Percentiles rank a stretch among this genome's conserved stretches.
phyloP scores from a whole-genome alignment of 1,140 invertebrate species.

The Leptopilina boulardi region DNA sequence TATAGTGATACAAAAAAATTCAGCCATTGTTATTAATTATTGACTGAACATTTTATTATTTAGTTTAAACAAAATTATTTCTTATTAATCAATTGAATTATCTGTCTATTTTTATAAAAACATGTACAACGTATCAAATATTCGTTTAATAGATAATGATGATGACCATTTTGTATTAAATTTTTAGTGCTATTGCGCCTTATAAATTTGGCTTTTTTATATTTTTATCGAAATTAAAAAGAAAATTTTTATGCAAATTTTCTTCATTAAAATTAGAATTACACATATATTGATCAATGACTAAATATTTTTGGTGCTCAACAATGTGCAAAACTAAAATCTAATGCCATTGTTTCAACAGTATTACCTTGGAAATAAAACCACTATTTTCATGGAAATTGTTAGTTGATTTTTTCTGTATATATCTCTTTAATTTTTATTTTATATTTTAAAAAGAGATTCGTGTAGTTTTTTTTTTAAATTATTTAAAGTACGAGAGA shows the following conservation, averaged over 20 bases:
- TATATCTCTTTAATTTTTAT: neutral
- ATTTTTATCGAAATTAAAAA: neutral
- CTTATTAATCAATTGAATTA: neutral
- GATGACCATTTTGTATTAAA: conserved; percentile 22
- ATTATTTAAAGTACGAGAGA: neutral
- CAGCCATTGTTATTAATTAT: conserved; percentile 1
- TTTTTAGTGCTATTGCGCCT: neutral
- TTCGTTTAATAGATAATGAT: neutral
- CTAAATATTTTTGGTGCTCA: conserved; percentile 39
- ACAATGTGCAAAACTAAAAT: conserved; percentile 36
- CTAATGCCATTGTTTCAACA: conserved; percentile 48
- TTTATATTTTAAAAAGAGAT: neutral
- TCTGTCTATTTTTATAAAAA: neutral
- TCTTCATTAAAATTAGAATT: neutral
- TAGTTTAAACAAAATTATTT: neutral
- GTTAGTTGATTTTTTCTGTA: neutral
- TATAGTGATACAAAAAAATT: too few species aligned
- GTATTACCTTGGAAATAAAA: conserved; percentile 51
- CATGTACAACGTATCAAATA: neutral
- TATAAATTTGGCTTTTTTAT: too few species aligned
- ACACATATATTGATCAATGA: neutral
- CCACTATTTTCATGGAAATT: neutral
- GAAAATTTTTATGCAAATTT: neutral
- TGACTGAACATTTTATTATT: neutral
- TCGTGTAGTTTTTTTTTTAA: neutral